Base-by-base conservation (phyloP, 2,888 invertebrate genomes). In the Esperia sulphurella region DNA sequence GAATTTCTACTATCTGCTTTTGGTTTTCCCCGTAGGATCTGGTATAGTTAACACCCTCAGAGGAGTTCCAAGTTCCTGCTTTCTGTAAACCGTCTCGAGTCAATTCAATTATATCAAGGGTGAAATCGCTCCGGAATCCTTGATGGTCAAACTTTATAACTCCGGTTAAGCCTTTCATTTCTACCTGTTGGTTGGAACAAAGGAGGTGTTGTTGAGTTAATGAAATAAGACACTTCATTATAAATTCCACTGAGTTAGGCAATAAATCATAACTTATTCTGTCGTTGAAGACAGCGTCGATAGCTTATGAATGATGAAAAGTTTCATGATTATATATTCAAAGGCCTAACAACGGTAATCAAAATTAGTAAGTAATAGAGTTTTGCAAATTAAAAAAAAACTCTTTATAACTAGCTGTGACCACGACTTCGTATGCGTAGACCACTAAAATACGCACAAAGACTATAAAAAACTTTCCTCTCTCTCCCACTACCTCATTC, bases 141-240 rank as follows among this genome's bases (percentile, higher is more conserved):
- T 96, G 95, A 82, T 96, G 95, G 86, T 98, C 97, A 82, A 98
- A 97, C 85, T 96, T 96, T 67, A 98, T 97, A 49, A 95, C 93
- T 56, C 98, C 98, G 0, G 97, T 97, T 61, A 97, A 88, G n/a
- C 98, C 98, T 64, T 94, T 93, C 93, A 97, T 96, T 90, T 96
- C 96, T 55, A 97, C 95, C 96, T 97, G 45, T 51, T 38, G 14
- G 30, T 41, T 33, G 21, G 43, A 50, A 50, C 50, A 50, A 43
- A 28, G 28, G 28, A 43, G 37, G 28, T 28, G 41, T 41, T 28
- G 41, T 41, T 41, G 21, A 40, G 40, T 40, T 14, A 40, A 6
- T 14, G 3, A 40, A 21, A 13, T 8, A 40, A 31, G 31, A 8
- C 31, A 31, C 10, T 31, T 7, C 3, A 31, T 31, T 31, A 31